Percentiles rank a stretch among this genome's conserved stretches.
These are phyloP conservation scores for Limnodromus scolopaceus DNA, from an alignment of 2,797 vertebrate species.

Conservation along the genomic window DNA sequence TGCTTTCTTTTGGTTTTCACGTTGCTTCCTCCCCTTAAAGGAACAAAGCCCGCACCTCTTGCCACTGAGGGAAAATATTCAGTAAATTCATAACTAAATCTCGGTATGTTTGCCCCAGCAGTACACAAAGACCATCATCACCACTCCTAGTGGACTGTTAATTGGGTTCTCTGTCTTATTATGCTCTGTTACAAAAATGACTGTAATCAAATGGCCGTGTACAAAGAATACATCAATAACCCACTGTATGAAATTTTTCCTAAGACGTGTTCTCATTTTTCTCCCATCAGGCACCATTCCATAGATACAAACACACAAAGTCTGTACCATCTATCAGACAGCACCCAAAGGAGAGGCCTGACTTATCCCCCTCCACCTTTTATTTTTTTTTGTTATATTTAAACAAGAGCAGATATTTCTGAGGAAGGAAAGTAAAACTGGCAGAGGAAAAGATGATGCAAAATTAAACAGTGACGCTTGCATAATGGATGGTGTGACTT, in stretches of 20 bases:
- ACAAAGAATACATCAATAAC: background rate
- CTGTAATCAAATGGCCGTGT: background rate
- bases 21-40: background rate
- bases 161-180: background rate
- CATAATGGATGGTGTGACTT: background rate
- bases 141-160: background rate
- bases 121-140: background rate
- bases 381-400: background rate
- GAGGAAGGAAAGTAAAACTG: background rate
- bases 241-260: background rate
- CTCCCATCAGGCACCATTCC: background rate
- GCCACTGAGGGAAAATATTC: background rate
- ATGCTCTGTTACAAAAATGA: background rate
- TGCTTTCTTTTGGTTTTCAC: background rate
- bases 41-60: background rate
- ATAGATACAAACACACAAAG: background rate
- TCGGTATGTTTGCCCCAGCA: background rate
- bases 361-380: accelerated
- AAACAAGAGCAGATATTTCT: background rate
- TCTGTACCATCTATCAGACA: background rate
- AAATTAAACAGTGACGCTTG: background rate
- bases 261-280: background rate
- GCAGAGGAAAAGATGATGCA: background rate
- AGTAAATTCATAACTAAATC: background rate
- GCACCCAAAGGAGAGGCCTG: background rate